These are phyloP conservation scores for Gryllus longicercus DNA, from an alignment of 2,888 invertebrate genomes.

Conservation along the genomic window DNA sequence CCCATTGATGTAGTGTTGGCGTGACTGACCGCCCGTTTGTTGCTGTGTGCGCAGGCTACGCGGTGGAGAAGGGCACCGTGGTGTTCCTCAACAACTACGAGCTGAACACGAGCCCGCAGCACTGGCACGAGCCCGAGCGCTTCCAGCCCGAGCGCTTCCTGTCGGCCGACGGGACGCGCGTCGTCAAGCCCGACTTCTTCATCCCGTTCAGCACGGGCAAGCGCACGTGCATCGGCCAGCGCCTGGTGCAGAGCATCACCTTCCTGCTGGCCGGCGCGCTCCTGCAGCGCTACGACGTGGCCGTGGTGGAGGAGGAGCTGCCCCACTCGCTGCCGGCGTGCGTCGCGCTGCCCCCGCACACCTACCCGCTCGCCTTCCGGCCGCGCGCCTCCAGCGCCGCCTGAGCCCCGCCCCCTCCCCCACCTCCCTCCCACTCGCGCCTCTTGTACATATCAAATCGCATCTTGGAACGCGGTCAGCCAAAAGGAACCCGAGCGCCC, in stretches of 20 bases:
- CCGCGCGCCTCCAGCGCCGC: slow-evolving; percentile 23
- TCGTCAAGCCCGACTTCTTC: slow-evolving; percentile 65
- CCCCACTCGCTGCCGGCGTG: slow-evolving; percentile 62
- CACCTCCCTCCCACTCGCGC: too few species aligned
- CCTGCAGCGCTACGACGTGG: slow-evolving; percentile 65
- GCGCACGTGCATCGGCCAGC: slow-evolving; percentile 81
- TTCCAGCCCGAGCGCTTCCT: slow-evolving; percentile 77
- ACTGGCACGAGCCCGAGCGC: slow-evolving; percentile 68
- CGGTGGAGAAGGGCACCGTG: slow-evolving; percentile 71
- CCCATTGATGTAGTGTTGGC: too few species aligned
- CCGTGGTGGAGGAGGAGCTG: slow-evolving; percentile 51
- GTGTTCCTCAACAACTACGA: slow-evolving; percentile 82
- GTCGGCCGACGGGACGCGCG: slow-evolving; percentile 48
- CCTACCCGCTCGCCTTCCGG: slow-evolving; percentile 50
- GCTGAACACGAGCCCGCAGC: slow-evolving; percentile 67
- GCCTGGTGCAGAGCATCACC: slow-evolving; percentile 69
- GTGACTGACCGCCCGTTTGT: neutral
- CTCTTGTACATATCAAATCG: too few species aligned
- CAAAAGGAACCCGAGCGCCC: too few species aligned
- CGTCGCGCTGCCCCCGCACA: slow-evolving; percentile 70
- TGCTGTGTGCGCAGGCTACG: slow-evolving; percentile 53
- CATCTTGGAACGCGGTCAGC: too few species aligned
- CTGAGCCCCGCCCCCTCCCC: neutral
- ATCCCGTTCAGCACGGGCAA: slow-evolving; percentile 83
- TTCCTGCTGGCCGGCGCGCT: slow-evolving; percentile 71